Conservation (phyloP, 2,888 invertebrate species). For the Sericinus montela region DNA sequence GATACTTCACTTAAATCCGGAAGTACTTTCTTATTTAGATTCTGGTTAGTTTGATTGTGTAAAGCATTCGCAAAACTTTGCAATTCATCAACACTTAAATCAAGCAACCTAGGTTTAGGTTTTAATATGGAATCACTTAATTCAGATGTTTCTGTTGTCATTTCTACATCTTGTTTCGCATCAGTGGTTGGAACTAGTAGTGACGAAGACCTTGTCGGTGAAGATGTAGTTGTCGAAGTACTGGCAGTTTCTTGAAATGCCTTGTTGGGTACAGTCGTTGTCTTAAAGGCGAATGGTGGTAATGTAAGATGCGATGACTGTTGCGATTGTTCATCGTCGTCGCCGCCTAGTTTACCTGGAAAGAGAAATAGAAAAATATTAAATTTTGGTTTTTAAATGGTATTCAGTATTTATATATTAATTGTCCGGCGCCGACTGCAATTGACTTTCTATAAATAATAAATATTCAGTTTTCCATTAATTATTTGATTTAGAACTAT, state of each 20-base stretch:
- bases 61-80: constrained; percentile 64
- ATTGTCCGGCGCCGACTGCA: too few relatives aligned
- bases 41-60: constrained; percentile 55
- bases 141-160: constrained; percentile 33
- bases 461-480: too few relatives aligned
- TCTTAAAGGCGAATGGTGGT: constrained; percentile 12
- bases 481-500: too few relatives aligned
- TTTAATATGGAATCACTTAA: constrained; percentile 34
- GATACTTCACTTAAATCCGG: constrained; percentile 88
- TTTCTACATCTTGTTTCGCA: constrained; percentile 31
- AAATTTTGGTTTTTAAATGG: too few relatives aligned
- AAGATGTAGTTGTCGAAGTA: constrained; percentile 23
- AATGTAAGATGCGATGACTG: constrained; percentile 9
- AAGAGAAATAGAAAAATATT: too few relatives aligned
- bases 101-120: constrained; percentile 56
- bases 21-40: constrained; percentile 44
- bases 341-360: constrained; percentile 58
- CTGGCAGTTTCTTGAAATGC: constrained; percentile 13
- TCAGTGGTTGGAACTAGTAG: constrained; percentile 26
- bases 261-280: constrained; percentile 24
- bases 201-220: constrained; percentile 32
- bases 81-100: constrained; percentile 62
- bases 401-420: too few relatives aligned
- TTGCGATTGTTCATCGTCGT: constrained; percentile 47
- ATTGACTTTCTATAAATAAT: too few relatives aligned